Evolutionary conservation across 2,113 vertebrate species (phyloP).

Genomic region (Eulemur macaco): DNA sequence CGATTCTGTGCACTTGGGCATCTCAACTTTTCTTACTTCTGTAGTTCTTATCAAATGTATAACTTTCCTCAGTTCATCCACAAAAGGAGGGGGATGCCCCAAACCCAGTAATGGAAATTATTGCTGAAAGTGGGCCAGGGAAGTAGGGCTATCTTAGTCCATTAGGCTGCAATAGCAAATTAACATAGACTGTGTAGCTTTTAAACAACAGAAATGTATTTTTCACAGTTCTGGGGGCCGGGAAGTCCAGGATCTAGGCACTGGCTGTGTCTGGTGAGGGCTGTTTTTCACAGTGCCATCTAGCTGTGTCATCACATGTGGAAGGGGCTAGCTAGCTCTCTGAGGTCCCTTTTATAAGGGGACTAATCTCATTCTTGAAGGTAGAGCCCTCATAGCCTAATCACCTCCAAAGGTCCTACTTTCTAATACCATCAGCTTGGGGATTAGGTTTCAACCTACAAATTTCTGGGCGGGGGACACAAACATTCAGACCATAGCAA

Average conservation of each 20-base stretch:
- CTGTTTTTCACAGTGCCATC: neutral
- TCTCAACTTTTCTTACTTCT: neutral
- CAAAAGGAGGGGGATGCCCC: neutral
- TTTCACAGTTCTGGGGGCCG: neutral
- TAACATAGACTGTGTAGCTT: neutral
- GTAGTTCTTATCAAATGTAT: neutral
- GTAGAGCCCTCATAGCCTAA: neutral
- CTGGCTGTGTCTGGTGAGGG: neutral
- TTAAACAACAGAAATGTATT: neutral
- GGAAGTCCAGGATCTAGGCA: neutral
- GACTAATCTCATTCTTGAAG: neutral
- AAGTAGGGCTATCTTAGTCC: neutral
- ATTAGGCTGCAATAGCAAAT: neutral
- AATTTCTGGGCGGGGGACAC: no score
- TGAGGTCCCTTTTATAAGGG: neutral
- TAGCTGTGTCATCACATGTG: neutral
- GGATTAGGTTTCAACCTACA: neutral
- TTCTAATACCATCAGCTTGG: neutral
- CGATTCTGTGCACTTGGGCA: neutral
- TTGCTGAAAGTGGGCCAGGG: neutral
- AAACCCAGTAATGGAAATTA: neutral
- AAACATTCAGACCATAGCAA: neutral
- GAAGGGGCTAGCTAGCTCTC: neutral
- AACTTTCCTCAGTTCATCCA: neutral
- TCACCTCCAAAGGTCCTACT: neutral